phyloP scores from a whole-genome alignment of 2,797 vertebrate species.

The Sebastes ruberrimus region DNA sequence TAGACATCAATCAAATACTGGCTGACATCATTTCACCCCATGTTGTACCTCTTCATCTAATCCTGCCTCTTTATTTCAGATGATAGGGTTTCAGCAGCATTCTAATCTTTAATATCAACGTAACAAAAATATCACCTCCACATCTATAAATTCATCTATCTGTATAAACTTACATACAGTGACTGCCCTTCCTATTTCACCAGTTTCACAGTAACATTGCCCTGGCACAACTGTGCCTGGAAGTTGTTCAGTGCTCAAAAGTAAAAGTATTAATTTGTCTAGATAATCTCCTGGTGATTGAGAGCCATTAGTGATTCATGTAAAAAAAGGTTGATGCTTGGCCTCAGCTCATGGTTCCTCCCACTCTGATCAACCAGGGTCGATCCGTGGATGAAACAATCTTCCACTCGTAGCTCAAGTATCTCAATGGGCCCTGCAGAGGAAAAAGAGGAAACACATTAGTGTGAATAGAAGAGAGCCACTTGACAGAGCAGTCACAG shows the following conservation, averaged over 20 bases:
- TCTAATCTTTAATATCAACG: slow-evolving; percentile 34
- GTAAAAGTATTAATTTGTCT: slow-evolving; percentile 36
- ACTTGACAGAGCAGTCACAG: slow-evolving; percentile 45
- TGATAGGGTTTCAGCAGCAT: slow-evolving; percentile 42
- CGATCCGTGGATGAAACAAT: slow-evolving; percentile 32
- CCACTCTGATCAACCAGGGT: slow-evolving; percentile 27
- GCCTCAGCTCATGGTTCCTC: slow-evolving; percentile 45
- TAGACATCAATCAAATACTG: slow-evolving; percentile 61
- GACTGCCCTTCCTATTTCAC: background rate
- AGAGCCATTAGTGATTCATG: slow-evolving; percentile 42
- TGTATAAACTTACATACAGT: slow-evolving; percentile 17
- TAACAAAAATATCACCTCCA: slow-evolving; percentile 43
- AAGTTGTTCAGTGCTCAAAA: slow-evolving; percentile 41
- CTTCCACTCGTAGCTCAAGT: slow-evolving; percentile 42
- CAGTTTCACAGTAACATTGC: slow-evolving; percentile 33
- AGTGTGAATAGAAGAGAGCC: slow-evolving; percentile 44
- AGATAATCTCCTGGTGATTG: slow-evolving; percentile 36
- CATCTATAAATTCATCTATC: slow-evolving; percentile 5
- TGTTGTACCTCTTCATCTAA: slow-evolving; percentile 27
- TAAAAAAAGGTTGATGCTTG: slow-evolving; percentile 23
- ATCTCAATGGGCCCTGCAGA: slow-evolving; percentile 63
- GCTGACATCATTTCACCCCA: slow-evolving; percentile 59
- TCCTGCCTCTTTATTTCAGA: slow-evolving; percentile 27
- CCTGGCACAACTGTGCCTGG: slow-evolving; percentile 30
- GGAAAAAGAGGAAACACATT: slow-evolving; percentile 50